Conservation (phyloP, 1,140 invertebrate species). For the Drosophila bocqueti region DNA sequence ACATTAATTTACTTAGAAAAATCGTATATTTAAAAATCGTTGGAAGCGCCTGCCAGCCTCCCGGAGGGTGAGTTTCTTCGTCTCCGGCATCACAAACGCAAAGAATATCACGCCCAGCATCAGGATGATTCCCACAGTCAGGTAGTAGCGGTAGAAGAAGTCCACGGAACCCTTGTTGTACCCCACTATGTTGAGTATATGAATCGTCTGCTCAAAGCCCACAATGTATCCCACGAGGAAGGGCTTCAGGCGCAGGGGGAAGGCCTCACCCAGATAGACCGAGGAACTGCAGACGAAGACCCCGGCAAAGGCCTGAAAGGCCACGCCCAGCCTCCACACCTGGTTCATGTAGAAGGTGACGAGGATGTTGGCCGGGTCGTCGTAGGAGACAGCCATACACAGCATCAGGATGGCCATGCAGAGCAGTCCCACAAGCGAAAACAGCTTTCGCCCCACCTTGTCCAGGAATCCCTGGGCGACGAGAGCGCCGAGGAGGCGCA, state of each 20-base stretch:
- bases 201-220: slow-evolving; percentile 56
- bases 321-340: slow-evolving; percentile 52
- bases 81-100: slow-evolving; percentile 55
- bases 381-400: slow-evolving; percentile 62
- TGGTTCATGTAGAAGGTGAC: slow-evolving; percentile 47
- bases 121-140: slow-evolving; percentile 61
- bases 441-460: slow-evolving; percentile 56
- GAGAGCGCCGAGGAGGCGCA: slow-evolving; percentile 57
- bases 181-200: slow-evolving; percentile 63
- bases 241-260: slow-evolving; percentile 62
- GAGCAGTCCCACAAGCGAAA: slow-evolving; percentile 47
- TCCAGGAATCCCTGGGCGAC: slow-evolving; percentile 42
- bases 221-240: slow-evolving; percentile 54
- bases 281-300: slow-evolving; percentile 39
- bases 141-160: slow-evolving; percentile 51
- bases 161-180: slow-evolving; percentile 8
- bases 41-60: slow-evolving; percentile 51
- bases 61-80: slow-evolving; percentile 46
- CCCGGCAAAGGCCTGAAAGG: slow-evolving; percentile 66
- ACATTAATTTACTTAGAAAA: slow-evolving; percentile 19
- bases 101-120: slow-evolving; percentile 48
- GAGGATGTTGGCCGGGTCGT: slow-evolving; percentile 1
- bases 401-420: slow-evolving; percentile 65
- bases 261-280: slow-evolving; percentile 68
- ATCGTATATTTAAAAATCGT: slow-evolving; percentile 28